phyloP scores from a whole-genome alignment of 1,140 invertebrate species.

The Sycobia sp. region DNA sequence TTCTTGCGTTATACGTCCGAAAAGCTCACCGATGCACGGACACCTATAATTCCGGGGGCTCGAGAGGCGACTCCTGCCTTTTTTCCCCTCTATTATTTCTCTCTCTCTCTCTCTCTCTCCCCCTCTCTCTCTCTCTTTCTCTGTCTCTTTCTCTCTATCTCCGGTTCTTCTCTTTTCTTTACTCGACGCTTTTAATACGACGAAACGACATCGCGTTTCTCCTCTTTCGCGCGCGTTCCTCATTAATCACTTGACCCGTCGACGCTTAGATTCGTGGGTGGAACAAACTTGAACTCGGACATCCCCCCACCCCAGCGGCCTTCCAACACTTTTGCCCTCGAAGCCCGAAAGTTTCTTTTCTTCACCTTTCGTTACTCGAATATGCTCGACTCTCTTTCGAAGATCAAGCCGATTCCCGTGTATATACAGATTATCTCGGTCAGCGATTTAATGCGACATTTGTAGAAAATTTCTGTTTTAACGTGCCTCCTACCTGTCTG shows the following conservation, averaged over 20 bases:
- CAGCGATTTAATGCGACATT: too few relatives aligned
- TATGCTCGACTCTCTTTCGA: too few relatives aligned
- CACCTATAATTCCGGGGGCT: conserved; percentile 4
- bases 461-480: too few relatives aligned
- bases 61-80: neutral
- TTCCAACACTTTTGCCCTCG: too few relatives aligned
- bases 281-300: conserved; percentile 5
- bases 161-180: neutral
- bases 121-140: neutral
- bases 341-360: too few relatives aligned
- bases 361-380: too few relatives aligned
- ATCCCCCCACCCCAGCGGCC: conserved; percentile 14
- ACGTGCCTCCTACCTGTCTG: too few relatives aligned
- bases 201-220: conserved; percentile 1
- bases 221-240: neutral
- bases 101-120: neutral
- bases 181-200: conserved; percentile 18
- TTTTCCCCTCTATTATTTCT: neutral
- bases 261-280: conserved; percentile 17
- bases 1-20: conserved; percentile 22
- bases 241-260: conserved; percentile 24
- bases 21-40: neutral
- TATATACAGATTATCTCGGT: too few relatives aligned
- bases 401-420: too few relatives aligned
- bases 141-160: neutral